Conservation (phyloP, 2,113 vertebrate genomes). For the Takifugu bimaculatus region DNA sequence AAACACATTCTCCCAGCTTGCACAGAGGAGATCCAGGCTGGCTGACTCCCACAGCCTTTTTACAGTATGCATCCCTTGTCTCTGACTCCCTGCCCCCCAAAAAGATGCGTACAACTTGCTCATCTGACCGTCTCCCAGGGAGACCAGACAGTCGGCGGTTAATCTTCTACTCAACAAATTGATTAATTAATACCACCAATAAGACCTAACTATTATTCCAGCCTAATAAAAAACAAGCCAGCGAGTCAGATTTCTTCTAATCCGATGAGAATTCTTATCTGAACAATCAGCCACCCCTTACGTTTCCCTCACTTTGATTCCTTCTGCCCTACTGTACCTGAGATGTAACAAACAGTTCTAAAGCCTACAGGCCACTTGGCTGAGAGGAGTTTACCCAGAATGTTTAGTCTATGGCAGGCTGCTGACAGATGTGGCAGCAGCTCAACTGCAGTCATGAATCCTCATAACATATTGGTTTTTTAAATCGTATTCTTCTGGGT, state of each 20-base stretch:
- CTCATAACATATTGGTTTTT: slow-evolving; percentile 19
- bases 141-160: slow-evolving; percentile 51
- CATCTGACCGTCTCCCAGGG: slow-evolving; percentile 42
- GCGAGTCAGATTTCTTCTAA: slow-evolving; percentile 9
- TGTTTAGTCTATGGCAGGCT: slow-evolving; percentile 61
- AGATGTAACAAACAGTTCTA: slow-evolving; percentile 42
- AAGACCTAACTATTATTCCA: slow-evolving; percentile 40
- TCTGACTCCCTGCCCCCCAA: slow-evolving; percentile 22
- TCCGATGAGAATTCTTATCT: slow-evolving; percentile 30
- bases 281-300: slow-evolving; percentile 34
- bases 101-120: slow-evolving; percentile 34
- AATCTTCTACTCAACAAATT: slow-evolving; percentile 55
- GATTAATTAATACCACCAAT: slow-evolving; percentile 40
- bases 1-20: slow-evolving; percentile 32
- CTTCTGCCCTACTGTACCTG: slow-evolving; percentile 37
- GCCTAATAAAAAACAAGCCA: slow-evolving; percentile 32
- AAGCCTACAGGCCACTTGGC: slow-evolving; percentile 36
- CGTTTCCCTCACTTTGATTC: slow-evolving; percentile 20
- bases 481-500: too few relatives aligned
- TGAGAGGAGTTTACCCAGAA: slow-evolving; percentile 37
- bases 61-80: slow-evolving; percentile 48
- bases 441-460: slow-evolving; percentile 34
- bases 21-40: slow-evolving; percentile 32
- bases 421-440: slow-evolving; percentile 54
- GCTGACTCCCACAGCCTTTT: slow-evolving; percentile 35